Percentiles rank a stretch among this genome's conserved stretches.
These are phyloP conservation scores for Drosophila mulleri DNA, from an alignment of 2,888 invertebrate species.

Conservation along the genomic window DNA sequence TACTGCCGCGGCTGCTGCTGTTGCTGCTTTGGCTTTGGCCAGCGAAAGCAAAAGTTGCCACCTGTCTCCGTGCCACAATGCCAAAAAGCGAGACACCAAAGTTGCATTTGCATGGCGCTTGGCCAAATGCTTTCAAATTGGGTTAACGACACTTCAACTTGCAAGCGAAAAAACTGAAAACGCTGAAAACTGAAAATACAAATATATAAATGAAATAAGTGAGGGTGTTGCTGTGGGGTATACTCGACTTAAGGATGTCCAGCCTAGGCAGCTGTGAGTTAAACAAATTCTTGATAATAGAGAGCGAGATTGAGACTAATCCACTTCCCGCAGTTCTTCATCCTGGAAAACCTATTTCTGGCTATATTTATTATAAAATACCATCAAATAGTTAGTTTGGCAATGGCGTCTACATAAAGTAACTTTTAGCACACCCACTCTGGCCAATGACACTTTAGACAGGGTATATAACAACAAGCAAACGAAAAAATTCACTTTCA, in stretches of 20 bases:
- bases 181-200: constrained; percentile 18
- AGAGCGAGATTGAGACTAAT: not conserved
- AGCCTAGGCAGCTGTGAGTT: not conserved
- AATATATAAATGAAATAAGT: not conserved
- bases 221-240: not conserved
- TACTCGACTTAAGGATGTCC: not conserved
- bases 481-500: constrained; percentile 66
- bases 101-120: constrained; percentile 71
- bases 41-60: constrained; percentile 79
- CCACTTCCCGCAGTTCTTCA: not conserved
- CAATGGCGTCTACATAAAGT: not conserved
- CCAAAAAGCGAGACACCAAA: constrained; percentile 41
- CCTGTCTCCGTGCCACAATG: constrained; percentile 63
- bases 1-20: constrained; percentile 7
- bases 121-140: constrained; percentile 80
- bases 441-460: not conserved
- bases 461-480: constrained; percentile 20
- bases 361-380: not conserved
- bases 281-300: not conserved
- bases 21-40: constrained; percentile 40
- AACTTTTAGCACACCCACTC: too few species aligned
- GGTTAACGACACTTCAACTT: constrained; percentile 82
- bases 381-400: too few species aligned
- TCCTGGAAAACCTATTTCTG: not conserved
- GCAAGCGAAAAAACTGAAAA: constrained; percentile 18